These are phyloP conservation scores for Choloepus hoffmanni DNA, from an alignment of 2,113 vertebrate species.

Conservation along the genomic window DNA sequence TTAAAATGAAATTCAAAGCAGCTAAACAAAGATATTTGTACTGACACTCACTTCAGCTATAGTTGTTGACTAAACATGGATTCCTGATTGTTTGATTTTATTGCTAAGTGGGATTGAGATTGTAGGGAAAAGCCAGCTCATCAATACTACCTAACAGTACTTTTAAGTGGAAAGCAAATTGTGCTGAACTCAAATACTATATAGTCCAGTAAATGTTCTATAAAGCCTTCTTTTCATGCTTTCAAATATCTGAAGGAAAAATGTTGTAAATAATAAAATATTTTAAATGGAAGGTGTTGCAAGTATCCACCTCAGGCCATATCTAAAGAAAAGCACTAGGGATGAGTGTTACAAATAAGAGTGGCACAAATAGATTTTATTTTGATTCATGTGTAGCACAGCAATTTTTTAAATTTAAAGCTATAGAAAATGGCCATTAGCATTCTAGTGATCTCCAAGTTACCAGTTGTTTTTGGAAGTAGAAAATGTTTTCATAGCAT, in stretches of 20 bases:
- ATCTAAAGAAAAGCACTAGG: neutral
- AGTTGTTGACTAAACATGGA: neutral
- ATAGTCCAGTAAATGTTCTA: slow-evolving; percentile 22
- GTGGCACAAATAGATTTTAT: slow-evolving; percentile 40
- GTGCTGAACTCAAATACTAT: slow-evolving; percentile 50
- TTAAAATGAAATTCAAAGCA: slow-evolving; percentile 20
- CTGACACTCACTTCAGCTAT: neutral
- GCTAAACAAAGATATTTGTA: neutral
- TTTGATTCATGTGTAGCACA: slow-evolving; percentile 48
- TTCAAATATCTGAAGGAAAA: slow-evolving; percentile 41
- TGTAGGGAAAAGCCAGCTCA: neutral
- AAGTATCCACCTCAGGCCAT: slow-evolving; percentile 23
- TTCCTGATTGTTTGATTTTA: slow-evolving; percentile 26
- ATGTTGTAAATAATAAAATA: slow-evolving; percentile 73
- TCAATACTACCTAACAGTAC: neutral
- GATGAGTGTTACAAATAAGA: neutral
- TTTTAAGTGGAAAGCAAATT: slow-evolving; percentile 26
- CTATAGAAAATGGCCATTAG: slow-evolving; percentile 6
- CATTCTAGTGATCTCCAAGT: neutral
- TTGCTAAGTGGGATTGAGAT: neutral
- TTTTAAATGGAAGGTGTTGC: slow-evolving; percentile 51
- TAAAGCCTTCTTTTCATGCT: slow-evolving; percentile 43
- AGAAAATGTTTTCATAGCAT: slow-evolving; percentile 50
- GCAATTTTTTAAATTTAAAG: slow-evolving; percentile 10
- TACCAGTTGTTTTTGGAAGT: slow-evolving; percentile 34